These are phyloP conservation scores for Rotaria macrura DNA, from an alignment of 2,888 invertebrate genomes.

Conservation along the genomic window DNA sequence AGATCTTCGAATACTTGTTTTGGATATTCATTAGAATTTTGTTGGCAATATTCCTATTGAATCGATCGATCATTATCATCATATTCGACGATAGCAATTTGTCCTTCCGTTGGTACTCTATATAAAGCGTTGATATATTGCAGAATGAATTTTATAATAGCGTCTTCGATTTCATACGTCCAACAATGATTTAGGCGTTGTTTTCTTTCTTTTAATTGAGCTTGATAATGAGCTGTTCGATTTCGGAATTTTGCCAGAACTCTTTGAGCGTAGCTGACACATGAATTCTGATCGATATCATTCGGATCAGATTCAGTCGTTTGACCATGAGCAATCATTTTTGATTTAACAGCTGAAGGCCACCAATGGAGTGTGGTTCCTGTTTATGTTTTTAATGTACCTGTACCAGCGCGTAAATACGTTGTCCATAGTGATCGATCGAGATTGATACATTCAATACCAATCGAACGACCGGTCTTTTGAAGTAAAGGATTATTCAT, in stretches of 20 bases:
- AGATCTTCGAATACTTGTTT: background rate
- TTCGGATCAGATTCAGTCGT: background rate
- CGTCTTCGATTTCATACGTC: background rate
- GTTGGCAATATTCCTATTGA: too few relatives aligned
- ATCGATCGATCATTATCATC: too few relatives aligned
- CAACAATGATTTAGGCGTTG: background rate
- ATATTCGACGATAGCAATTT: too few relatives aligned
- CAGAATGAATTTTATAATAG: background rate
- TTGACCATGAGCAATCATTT: background rate
- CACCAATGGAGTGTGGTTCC: background rate
- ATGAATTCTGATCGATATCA: background rate
- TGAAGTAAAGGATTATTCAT: too few relatives aligned
- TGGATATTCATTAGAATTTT: background rate
- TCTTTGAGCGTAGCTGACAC: background rate
- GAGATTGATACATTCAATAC: too few relatives aligned
- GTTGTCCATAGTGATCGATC: too few relatives aligned
- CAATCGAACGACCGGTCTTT: too few relatives aligned
- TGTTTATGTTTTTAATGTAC: too few relatives aligned
- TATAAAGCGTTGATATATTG: background rate
- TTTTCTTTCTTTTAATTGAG: background rate
- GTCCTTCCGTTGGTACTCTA: background rate
- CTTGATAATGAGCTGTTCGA: background rate
- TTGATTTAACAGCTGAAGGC: background rate
- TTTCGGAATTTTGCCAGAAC: background rate
- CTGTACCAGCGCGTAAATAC: too few relatives aligned